These are phyloP conservation scores for Caenorhabditis elegans DNA, from an alignment of 1,140 invertebrate species.

Conservation along the genomic window DNA sequence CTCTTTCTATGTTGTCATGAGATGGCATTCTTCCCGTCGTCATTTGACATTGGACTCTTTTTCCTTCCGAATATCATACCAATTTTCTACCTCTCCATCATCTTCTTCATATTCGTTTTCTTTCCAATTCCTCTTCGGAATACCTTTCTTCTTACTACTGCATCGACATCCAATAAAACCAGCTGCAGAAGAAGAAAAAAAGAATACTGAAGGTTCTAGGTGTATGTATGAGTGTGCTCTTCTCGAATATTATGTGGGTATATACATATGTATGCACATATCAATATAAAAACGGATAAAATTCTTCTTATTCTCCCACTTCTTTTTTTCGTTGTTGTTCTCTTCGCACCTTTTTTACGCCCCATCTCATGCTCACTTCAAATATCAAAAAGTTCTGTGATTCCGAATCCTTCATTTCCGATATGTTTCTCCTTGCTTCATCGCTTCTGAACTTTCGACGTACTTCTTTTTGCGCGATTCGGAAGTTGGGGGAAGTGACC, in stretches of 20 bases:
- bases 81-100: slow-evolving; percentile 30
- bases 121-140: not conserved
- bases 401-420: not conserved
- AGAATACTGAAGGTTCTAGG: not conserved
- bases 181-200: not conserved
- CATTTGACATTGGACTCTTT: not conserved
- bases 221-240: not conserved
- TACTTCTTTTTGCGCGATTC: not conserved
- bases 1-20: not conserved
- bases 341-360: not conserved
- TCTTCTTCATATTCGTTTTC: not conserved
- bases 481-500: not conserved
- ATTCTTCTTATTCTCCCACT: not conserved
- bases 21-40: slow-evolving; percentile 1
- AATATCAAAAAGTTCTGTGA: not conserved
- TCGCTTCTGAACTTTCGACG: slow-evolving; percentile 28
- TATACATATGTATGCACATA: slow-evolving; percentile 33
- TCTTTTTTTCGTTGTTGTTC: not conserved
- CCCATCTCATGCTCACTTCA: not conserved
- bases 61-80: slow-evolving; percentile 24
- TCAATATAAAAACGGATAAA: slow-evolving; percentile 21
- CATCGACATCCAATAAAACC: slow-evolving; percentile 10
- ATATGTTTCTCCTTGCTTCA: slow-evolving; percentile 11
- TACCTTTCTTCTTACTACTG: not conserved
- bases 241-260: slow-evolving; percentile 5